Evolutionary conservation across 2,888 invertebrate genomes (phyloP).

Genomic region (Noctua pronuba): DNA sequence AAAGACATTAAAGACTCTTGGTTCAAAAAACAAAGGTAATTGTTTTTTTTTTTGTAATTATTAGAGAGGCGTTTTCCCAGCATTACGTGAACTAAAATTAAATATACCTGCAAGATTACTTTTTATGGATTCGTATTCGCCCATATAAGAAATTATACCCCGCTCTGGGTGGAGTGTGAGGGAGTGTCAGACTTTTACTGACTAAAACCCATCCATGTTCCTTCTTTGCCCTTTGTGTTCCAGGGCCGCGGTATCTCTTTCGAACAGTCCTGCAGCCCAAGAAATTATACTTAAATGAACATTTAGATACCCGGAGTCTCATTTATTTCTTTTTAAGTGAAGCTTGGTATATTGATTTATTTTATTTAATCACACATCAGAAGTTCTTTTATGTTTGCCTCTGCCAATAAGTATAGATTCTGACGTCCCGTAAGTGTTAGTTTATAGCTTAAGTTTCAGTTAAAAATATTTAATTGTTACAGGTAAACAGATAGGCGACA

Average conservation of each 20-base stretch:
- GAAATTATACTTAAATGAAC: no score
- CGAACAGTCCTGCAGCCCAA: no score
- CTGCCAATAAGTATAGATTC: not conserved
- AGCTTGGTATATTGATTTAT: not conserved
- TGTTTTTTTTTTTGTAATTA: not conserved
- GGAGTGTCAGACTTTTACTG: no score
- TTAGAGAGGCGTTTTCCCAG: not conserved
- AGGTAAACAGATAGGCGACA: constrained; percentile 75
- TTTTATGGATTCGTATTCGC: not conserved
- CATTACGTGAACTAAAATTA: not conserved
- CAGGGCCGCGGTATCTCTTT: no score
- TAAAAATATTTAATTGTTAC: constrained; percentile 19
- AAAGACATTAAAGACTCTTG: constrained; percentile 60
- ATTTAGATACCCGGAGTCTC: not conserved
- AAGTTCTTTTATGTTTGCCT: not conserved
- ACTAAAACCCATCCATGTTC: no score
- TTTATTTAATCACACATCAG: not conserved
- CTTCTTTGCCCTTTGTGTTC: no score
- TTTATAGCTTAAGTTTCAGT: not conserved
- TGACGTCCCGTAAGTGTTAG: not conserved
- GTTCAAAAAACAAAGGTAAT: constrained; percentile 46
- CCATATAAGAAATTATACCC: not conserved
- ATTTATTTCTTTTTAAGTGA: not conserved
- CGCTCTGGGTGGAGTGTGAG: no score
- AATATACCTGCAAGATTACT: not conserved